Percentiles rank a stretch among this genome's conserved stretches.
Conservation (phyloP, 2,888 invertebrate genomes). For the Acleris cristana region DNA sequence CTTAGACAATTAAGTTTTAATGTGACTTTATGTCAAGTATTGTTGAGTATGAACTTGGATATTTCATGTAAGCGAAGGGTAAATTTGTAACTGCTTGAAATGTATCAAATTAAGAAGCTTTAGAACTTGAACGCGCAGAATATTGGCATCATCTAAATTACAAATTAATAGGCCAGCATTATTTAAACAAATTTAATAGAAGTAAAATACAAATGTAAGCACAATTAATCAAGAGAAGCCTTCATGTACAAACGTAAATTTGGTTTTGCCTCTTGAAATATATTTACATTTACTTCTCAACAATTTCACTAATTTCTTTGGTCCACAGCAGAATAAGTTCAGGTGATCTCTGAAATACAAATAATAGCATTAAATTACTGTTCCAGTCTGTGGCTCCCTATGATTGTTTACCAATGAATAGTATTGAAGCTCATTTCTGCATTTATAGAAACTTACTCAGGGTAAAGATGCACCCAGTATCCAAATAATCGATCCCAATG, state of each 20-base stretch:
- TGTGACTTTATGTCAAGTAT: not conserved
- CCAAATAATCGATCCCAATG: slow-evolving; percentile 78
- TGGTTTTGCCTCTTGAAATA: slow-evolving; percentile 65
- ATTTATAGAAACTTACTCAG: slow-evolving; percentile 61
- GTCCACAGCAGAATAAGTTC: slow-evolving; percentile 77
- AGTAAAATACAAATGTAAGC: slow-evolving; percentile 34
- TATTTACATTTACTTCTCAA: slow-evolving; percentile 66
- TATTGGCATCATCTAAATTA: not conserved
- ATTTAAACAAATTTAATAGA: slow-evolving; percentile 23
- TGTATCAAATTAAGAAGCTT: too few species aligned
- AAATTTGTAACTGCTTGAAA: too few species aligned
- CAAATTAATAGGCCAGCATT: not conserved
- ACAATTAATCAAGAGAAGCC: slow-evolving; percentile 63
- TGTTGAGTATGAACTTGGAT: not conserved
- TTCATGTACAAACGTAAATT: slow-evolving; percentile 72
- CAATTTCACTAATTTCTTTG: slow-evolving; percentile 76
- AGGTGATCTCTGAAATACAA: slow-evolving; percentile 64
- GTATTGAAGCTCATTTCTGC: not conserved
- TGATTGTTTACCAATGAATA: too few species aligned
- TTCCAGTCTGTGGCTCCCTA: too few species aligned
- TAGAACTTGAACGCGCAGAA: too few species aligned
- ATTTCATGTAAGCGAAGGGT: too few species aligned
- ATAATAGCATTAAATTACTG: slow-evolving; percentile 46
- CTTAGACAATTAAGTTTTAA: too few species aligned
- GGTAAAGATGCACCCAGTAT: slow-evolving; percentile 79